Conservation (phyloP, 2,888 invertebrate genomes). For the Parasteatoda lunata region DNA sequence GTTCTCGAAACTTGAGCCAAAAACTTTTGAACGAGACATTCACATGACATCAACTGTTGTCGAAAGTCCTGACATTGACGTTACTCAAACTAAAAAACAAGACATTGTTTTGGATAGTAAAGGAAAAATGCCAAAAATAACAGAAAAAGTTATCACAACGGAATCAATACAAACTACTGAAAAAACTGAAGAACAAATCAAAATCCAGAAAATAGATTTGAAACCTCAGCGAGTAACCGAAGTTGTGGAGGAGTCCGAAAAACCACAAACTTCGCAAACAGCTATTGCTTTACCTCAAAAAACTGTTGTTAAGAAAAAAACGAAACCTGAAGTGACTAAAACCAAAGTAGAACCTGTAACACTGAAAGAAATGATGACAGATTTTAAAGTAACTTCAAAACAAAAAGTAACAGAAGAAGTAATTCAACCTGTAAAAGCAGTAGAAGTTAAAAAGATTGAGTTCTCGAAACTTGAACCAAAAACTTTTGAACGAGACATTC, state of each 20-base stretch:
- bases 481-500: slow-evolving; percentile 49
- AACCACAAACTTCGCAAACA: not conserved
- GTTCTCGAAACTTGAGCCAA: slow-evolving; percentile 27
- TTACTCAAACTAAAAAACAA: slow-evolving; percentile 45
- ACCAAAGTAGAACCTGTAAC: slow-evolving; percentile 48
- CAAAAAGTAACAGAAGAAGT: slow-evolving; percentile 27
- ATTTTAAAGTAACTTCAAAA: slow-evolving; percentile 52
- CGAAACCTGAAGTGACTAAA: slow-evolving; percentile 60
- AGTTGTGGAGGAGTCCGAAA: slow-evolving; percentile 30
- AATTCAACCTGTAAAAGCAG: slow-evolving; percentile 15
- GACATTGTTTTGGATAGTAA: slow-evolving; percentile 60
- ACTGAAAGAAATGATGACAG: slow-evolving; percentile 47
- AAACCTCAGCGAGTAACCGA: slow-evolving; percentile 46
- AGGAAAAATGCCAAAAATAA: slow-evolving; percentile 37
- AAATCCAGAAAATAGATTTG: slow-evolving; percentile 5
- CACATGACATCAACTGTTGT: slow-evolving; percentile 41
- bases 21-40: slow-evolving; percentile 52
- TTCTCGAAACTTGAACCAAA: slow-evolving; percentile 30
- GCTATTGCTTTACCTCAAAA: slow-evolving; percentile 38
- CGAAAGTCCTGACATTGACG: slow-evolving; percentile 56
- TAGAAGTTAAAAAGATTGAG: slow-evolving; percentile 34
- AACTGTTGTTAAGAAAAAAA: slow-evolving; percentile 32
- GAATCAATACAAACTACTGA: not conserved
- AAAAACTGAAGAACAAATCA: not conserved
- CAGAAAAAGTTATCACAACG: slow-evolving; percentile 24